Evolutionary conservation across 1,140 invertebrate species (phyloP).

Genomic region (Drosophila simulans): DNA sequence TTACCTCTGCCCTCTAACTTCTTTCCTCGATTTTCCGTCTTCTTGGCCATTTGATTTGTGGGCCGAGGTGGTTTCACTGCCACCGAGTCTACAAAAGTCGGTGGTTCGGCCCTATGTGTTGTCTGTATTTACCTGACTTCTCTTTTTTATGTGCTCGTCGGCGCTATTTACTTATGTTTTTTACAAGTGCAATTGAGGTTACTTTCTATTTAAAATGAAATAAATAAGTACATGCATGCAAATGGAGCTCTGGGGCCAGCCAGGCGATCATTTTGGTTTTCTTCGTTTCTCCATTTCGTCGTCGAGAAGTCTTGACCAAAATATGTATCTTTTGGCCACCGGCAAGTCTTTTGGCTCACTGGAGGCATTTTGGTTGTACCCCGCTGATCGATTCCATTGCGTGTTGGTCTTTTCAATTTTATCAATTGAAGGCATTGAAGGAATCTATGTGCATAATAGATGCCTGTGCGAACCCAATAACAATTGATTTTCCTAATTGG

Average conservation of each 20-base stretch:
- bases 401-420: too few relatives aligned
- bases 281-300: slow-evolving; percentile 4
- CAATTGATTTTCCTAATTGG: too few relatives aligned
- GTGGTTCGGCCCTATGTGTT: slow-evolving; percentile 16
- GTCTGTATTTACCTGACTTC: slow-evolving; percentile 24
- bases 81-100: slow-evolving; percentile 18
- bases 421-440: too few relatives aligned
- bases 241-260: slow-evolving; percentile 45
- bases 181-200: slow-evolving; percentile 78
- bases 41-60: slow-evolving; percentile 21
- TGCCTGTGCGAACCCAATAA: background rate
- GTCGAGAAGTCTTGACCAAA: slow-evolving; percentile 17
- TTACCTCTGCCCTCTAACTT: slow-evolving; percentile 3
- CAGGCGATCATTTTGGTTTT: slow-evolving; percentile 23
- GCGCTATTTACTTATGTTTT: slow-evolving; percentile 74
- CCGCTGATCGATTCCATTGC: too few relatives aligned
- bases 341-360: slow-evolving; percentile 1
- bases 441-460: too few relatives aligned
- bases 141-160: slow-evolving; percentile 45
- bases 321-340: slow-evolving; percentile 5
- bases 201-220: slow-evolving; percentile 78
- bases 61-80: slow-evolving; percentile 41
- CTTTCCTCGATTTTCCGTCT: slow-evolving; percentile 14
- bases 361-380: background rate
- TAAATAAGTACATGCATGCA: slow-evolving; percentile 70